Evolutionary conservation across 2,888 invertebrate genomes (phyloP).

Genomic region (Acrobasis consociella): DNA sequence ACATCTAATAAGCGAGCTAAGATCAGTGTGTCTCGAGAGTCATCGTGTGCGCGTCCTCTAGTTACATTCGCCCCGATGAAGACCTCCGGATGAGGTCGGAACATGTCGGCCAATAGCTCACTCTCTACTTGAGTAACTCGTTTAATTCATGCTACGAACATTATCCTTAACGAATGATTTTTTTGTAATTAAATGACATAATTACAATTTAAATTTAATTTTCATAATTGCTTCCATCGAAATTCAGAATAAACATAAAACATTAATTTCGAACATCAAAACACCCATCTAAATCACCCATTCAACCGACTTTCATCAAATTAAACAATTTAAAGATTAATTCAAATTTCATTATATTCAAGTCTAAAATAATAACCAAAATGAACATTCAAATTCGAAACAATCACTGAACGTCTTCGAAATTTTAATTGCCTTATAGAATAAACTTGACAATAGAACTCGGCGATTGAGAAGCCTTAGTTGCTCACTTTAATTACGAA

Average conservation of each 20-base stretch:
- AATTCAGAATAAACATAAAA: background rate
- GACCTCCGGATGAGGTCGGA: too few relatives aligned
- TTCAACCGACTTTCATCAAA: background rate
- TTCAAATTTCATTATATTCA: constrained; percentile 9
- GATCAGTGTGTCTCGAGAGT: too few relatives aligned
- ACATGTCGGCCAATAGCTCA: too few relatives aligned
- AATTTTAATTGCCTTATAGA: constrained; percentile 17
- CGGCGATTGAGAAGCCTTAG: constrained; percentile 37
- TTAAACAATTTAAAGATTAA: constrained; percentile 11
- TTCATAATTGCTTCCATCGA: too few relatives aligned
- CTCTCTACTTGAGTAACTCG: too few relatives aligned
- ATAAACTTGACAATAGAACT: constrained; percentile 14
- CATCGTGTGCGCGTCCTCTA: too few relatives aligned
- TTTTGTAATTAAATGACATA: background rate
- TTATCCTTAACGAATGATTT: too few relatives aligned
- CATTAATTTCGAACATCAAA: constrained; percentile 10
- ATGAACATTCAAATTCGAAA: constrained; percentile 16
- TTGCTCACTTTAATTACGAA: constrained; percentile 46
- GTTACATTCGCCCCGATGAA: too few relatives aligned
- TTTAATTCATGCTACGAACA: too few relatives aligned
- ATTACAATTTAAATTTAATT: background rate
- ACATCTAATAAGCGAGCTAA: too few relatives aligned
- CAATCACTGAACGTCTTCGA: constrained; percentile 10
- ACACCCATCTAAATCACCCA: background rate
- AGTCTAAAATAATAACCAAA: constrained; percentile 13